Evolutionary conservation across 2,797 vertebrate species (phyloP).

Genomic region (Cetoscarus ocellatus): DNA sequence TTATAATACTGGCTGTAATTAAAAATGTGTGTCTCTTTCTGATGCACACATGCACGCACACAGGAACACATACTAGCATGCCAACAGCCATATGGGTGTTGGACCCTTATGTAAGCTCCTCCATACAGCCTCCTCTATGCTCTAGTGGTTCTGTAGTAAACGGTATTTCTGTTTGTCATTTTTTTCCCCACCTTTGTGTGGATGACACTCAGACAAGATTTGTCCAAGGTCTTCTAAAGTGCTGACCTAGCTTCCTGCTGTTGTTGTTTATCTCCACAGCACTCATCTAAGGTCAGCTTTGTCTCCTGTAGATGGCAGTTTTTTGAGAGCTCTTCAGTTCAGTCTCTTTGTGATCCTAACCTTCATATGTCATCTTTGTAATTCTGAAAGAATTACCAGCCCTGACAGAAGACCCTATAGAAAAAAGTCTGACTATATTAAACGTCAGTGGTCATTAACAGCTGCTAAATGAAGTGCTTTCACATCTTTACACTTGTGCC

Average conservation of each 20-base stretch:
- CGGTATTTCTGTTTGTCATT: slow-evolving; percentile 33
- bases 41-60: neutral
- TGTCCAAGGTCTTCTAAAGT: slow-evolving; percentile 58
- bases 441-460: slow-evolving; percentile 35
- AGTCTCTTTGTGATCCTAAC: slow-evolving; percentile 2
- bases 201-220: slow-evolving; percentile 27
- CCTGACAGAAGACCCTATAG: slow-evolving; percentile 33
- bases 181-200: slow-evolving; percentile 41
- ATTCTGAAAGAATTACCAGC: slow-evolving; percentile 14
- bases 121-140: slow-evolving; percentile 28
- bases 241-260: slow-evolving; percentile 58
- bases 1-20: neutral
- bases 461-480: slow-evolving; percentile 35
- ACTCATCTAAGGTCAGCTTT: slow-evolving; percentile 44
- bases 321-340: slow-evolving; percentile 8
- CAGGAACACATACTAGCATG: slow-evolving; percentile 19
- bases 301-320: slow-evolving; percentile 39
- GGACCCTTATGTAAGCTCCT: slow-evolving; percentile 28
- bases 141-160: slow-evolving; percentile 45
- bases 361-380: slow-evolving; percentile 5
- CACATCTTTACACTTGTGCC: slow-evolving; percentile 32
- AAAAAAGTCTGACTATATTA: slow-evolving; percentile 31
- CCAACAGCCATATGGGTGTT: slow-evolving; percentile 46
- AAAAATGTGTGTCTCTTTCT: neutral
- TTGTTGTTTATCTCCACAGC: slow-evolving; percentile 61